phyloP scores from a whole-genome alignment of 1,140 invertebrate species.

The Drosophila sp. region DNA sequence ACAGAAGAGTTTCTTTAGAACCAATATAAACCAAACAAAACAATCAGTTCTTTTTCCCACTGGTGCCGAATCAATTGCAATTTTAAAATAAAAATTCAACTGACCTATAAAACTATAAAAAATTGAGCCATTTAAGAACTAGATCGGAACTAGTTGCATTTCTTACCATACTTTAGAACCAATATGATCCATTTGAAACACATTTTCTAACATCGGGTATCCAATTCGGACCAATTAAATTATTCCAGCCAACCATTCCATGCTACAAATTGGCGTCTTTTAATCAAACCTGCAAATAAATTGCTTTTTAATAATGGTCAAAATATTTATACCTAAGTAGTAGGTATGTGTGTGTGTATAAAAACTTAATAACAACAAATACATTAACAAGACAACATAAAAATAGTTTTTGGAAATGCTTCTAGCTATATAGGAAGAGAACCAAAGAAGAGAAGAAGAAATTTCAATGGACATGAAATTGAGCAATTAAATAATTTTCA shows the following conservation, averaged over 20 bases:
- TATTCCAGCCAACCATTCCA: conserved; percentile 1
- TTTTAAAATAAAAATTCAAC: no score
- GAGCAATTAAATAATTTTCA: conserved; percentile 53
- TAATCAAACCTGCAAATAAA: conserved; percentile 13
- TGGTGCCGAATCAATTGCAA: no score
- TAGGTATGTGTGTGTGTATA: background rate
- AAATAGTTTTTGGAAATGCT: conserved; percentile 32
- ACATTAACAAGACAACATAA: conserved; percentile 3
- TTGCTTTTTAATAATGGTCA: conserved; percentile 54
- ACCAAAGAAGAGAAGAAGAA: conserved; percentile 23
- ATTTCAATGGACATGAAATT: conserved; percentile 48
- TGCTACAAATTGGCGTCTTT: background rate
- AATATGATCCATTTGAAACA: no score
- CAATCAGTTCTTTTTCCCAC: no score
- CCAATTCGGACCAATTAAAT: background rate
- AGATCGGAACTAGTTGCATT: no score
- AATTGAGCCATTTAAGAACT: no score
- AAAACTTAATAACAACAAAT: background rate
- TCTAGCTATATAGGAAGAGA: conserved; percentile 40
- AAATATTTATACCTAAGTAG: conserved; percentile 4
- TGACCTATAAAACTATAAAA: no score
- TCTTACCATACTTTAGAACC: no score
- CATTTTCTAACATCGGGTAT: no score
- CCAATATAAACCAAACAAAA: no score
- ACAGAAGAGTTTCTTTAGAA: no score